Conservation (phyloP, 2,888 invertebrate species). For the Antitype chi region DNA sequence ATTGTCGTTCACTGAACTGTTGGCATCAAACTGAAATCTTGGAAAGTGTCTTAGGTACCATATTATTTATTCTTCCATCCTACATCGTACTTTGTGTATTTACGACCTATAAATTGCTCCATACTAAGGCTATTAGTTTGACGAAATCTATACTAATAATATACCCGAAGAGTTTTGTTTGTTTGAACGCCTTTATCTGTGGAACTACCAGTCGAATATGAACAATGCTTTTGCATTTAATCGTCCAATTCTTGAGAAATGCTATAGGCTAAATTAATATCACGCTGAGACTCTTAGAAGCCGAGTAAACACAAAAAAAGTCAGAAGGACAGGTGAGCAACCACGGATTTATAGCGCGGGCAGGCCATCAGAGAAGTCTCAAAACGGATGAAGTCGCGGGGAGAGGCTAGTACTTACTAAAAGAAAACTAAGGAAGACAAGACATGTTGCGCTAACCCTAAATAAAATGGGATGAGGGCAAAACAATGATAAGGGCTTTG, state of each 20-base stretch:
- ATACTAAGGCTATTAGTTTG: not conserved
- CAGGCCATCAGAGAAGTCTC: too few relatives aligned
- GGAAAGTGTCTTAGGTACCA: not conserved
- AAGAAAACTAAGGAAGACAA: not conserved
- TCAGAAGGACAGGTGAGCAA: too few relatives aligned
- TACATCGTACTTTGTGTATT: not conserved
- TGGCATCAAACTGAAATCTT: not conserved
- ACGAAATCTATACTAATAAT: not conserved
- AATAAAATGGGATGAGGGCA: not conserved
- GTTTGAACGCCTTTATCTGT: too few relatives aligned
- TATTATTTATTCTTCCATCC: not conserved
- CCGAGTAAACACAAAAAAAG: too few relatives aligned
- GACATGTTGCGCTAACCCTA: not conserved
- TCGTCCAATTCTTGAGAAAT: too few relatives aligned
- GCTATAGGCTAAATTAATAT: too few relatives aligned
- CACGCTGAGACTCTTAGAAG: too few relatives aligned
- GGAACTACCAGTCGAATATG: too few relatives aligned
- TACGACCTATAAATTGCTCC: not conserved
- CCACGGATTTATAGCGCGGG: too few relatives aligned
- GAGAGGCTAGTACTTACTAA: not conserved
- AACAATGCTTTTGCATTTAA: too few relatives aligned
- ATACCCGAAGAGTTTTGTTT: too few relatives aligned
- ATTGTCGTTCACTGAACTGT: constrained; percentile 6
- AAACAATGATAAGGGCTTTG: not conserved
- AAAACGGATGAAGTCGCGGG: too few relatives aligned